Conservation (phyloP, 1,140 invertebrate species). For the Drosophila tani region DNA sequence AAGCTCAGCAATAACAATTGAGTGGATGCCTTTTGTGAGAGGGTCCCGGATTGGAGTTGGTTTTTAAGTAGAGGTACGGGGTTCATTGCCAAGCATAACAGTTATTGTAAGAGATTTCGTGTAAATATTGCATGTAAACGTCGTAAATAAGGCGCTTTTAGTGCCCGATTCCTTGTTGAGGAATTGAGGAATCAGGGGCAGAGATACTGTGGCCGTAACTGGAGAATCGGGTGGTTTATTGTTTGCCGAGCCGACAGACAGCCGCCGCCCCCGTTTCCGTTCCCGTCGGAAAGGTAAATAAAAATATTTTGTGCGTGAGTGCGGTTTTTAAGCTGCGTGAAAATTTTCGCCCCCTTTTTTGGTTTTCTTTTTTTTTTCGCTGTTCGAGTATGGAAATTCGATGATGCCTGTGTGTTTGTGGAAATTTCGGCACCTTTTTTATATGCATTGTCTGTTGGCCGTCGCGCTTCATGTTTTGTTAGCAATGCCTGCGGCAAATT, state of each 20-base stretch:
- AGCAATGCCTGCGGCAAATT: constrained; percentile 78
- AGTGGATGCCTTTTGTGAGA: constrained; percentile 17
- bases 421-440: constrained; percentile 73
- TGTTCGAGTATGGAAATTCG: constrained; percentile 53
- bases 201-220: constrained; percentile 25
- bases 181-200: constrained; percentile 6
- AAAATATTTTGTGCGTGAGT: constrained; percentile 83
- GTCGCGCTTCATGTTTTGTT: constrained; percentile 71
- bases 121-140: constrained; percentile 83
- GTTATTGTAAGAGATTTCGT: constrained; percentile 82
- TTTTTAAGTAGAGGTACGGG: constrained; percentile 24
- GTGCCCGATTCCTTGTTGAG: constrained; percentile 41
- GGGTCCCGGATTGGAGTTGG: constrained; percentile 14
- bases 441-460: constrained; percentile 68
- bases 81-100: constrained; percentile 71
- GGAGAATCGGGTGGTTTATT: constrained; percentile 67
- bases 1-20: constrained; percentile 47
- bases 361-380: constrained; percentile 21
- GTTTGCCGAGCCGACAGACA: constrained; percentile 59
- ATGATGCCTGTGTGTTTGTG: constrained; percentile 52
- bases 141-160: constrained; percentile 82
- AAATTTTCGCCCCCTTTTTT: constrained; percentile 58
- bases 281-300: constrained; percentile 67
- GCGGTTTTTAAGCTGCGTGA: constrained; percentile 82
- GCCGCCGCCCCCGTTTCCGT: background rate